Evolutionary conservation across 2,113 vertebrate genomes (phyloP).

Genomic region (Pseudonaja textilis): DNA sequence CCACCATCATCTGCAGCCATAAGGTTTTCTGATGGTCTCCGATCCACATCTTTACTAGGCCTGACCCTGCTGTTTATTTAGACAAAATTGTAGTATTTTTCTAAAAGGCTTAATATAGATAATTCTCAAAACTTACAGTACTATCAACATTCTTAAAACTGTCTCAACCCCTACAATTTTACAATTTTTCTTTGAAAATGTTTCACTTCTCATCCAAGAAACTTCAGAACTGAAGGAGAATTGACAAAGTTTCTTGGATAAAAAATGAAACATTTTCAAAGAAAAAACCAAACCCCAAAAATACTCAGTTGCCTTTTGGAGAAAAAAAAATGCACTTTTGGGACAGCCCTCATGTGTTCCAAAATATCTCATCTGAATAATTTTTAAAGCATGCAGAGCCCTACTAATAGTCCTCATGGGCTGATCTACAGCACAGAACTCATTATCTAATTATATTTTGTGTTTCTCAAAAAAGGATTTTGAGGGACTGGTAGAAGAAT

Average conservation of each 20-base stretch:
- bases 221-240: neutral
- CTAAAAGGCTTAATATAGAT: neutral
- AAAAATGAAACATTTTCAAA: neutral
- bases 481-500: slow-evolving; percentile 63
- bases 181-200: neutral
- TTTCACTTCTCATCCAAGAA: neutral
- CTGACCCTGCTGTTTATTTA: neutral
- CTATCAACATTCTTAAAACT: neutral
- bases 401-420: neutral
- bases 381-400: neutral
- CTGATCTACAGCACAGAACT: neutral
- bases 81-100: neutral
- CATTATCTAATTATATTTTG: neutral
- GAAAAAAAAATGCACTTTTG: too few species aligned
- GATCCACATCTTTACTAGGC: neutral
- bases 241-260: neutral
- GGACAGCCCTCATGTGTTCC: neutral
- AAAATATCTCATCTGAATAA: neutral
- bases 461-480: slow-evolving; percentile 52
- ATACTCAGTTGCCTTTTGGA: too few species aligned
- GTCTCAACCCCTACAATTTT: neutral
- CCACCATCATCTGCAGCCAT: neutral
- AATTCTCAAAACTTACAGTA: neutral
- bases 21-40: neutral
- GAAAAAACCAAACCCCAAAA: too few species aligned